Percentiles rank a stretch among this genome's conserved stretches.
These are phyloP conservation scores for Azemiops feae DNA, from an alignment of 2,113 vertebrate genomes.

Conservation along the genomic window DNA sequence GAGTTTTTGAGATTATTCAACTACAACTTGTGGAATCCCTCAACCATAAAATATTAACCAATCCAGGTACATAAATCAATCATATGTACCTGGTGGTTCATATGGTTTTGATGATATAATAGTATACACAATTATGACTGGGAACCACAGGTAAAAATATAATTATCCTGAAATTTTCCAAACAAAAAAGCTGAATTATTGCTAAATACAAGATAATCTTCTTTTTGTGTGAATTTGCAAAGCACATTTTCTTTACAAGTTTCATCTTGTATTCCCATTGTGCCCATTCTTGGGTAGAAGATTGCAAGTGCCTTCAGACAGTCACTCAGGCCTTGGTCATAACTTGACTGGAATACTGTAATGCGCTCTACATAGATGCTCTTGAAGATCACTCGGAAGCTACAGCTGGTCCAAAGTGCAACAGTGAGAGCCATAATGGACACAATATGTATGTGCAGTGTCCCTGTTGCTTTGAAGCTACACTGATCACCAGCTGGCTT, in stretches of 20 bases:
- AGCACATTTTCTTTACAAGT: rapidly evolving
- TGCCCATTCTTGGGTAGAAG: background rate
- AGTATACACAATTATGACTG: background rate
- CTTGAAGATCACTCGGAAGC: background rate
- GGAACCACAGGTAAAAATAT: background rate
- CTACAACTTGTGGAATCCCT: background rate
- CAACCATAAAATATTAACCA: background rate
- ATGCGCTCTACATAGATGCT: background rate
- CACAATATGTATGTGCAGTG: background rate
- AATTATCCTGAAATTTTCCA: background rate
- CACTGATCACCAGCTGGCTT: background rate
- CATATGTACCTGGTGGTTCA: background rate
- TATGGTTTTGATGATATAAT: background rate
- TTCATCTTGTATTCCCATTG: background rate
- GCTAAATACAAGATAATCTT: background rate
- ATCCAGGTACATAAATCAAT: background rate
- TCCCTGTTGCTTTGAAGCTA: background rate
- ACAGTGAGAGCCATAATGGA: background rate
- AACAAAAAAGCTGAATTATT: rapidly evolving
- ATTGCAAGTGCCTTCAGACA: background rate
- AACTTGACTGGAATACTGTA: background rate
- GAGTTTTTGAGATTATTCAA: background rate
- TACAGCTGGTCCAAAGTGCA: background rate
- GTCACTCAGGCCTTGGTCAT: background rate
- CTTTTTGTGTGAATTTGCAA: rapidly evolving